Evolutionary conservation across 2,797 vertebrate genomes (phyloP).

Genomic region (Ctenopoma multispine): DNA sequence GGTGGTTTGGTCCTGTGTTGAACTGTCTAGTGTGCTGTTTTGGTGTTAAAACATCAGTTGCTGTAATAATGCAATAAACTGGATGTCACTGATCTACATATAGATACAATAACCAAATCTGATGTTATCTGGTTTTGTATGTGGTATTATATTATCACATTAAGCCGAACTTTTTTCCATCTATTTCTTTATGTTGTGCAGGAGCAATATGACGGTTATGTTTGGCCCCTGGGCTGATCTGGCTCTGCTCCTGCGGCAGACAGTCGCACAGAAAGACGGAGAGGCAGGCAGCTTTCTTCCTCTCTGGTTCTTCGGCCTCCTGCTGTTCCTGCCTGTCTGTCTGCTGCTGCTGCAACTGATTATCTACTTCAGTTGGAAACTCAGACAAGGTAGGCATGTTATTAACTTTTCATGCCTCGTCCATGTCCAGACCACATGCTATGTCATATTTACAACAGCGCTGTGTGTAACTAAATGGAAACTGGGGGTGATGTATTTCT

Average conservation of each 20-base stretch:
- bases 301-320: slow-evolving; percentile 55
- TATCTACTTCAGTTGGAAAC: slow-evolving; percentile 71
- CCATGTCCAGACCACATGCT: background rate
- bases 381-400: slow-evolving; percentile 66
- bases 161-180: background rate
- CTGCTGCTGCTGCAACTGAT: slow-evolving; percentile 74
- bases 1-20: background rate
- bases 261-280: slow-evolving; percentile 8
- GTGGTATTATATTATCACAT: background rate
- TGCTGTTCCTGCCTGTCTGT: slow-evolving; percentile 70
- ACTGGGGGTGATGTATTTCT: background rate
- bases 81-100: background rate
- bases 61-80: background rate
- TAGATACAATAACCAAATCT: too few relatives aligned
- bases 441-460: slow-evolving; percentile 8
- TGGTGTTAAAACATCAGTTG: background rate
- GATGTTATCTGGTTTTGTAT: background rate
- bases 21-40: too few relatives aligned
- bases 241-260: slow-evolving; percentile 64
- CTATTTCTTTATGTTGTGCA: background rate
- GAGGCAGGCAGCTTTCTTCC: slow-evolving; percentile 29
- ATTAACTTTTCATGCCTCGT: slow-evolving; percentile 35
- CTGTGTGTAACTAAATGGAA: slow-evolving; percentile 9
- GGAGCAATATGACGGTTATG: slow-evolving; percentile 66
- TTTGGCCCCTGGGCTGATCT: slow-evolving; percentile 71